Evolutionary conservation across 2,888 invertebrate species (phyloP).

Genomic region (Thumatha senex): DNA sequence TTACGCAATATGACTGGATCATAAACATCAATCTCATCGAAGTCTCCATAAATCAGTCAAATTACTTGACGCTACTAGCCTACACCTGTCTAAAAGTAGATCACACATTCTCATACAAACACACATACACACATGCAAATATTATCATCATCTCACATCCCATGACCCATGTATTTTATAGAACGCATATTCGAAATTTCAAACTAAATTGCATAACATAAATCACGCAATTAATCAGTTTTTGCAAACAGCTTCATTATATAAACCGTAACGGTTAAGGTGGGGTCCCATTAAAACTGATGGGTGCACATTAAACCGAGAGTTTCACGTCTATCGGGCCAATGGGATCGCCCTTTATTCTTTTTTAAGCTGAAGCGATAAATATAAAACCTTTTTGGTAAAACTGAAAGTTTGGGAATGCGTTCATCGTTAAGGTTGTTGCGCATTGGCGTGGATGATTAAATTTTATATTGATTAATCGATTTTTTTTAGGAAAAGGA

Average conservation of each 20-base stretch:
- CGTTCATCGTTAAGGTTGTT: slow-evolving; percentile 16
- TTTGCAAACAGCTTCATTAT: slow-evolving; percentile 30
- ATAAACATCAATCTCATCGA: neutral
- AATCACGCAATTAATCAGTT: slow-evolving; percentile 42
- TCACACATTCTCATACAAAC: neutral
- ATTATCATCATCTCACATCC: neutral
- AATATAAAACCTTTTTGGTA: slow-evolving; percentile 42
- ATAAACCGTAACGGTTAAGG: slow-evolving; percentile 35
- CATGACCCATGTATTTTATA: slow-evolving; percentile 1
- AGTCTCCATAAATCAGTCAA: slow-evolving; percentile 4
- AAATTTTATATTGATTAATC: slow-evolving; percentile 11
- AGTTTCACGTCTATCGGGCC: slow-evolving; percentile 47
- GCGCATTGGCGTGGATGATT: slow-evolving; percentile 10
- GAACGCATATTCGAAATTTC: slow-evolving; percentile 22
- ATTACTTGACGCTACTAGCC: slow-evolving; percentile 1
- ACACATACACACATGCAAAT: neutral
- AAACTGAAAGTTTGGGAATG: slow-evolving; percentile 34
- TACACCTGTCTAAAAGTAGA: neutral
- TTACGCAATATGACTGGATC: neutral
- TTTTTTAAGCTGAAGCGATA: slow-evolving; percentile 33
- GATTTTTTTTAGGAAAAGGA: slow-evolving; percentile 4
- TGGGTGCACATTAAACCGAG: slow-evolving; percentile 51
- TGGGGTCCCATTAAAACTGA: slow-evolving; percentile 58
- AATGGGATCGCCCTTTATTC: slow-evolving; percentile 48
- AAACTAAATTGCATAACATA: slow-evolving; percentile 37